Evolutionary conservation across 2,888 invertebrate genomes (phyloP), one percentile per base, ranked within the genome.

Genomic region (Adineta ricciae): DNA sequence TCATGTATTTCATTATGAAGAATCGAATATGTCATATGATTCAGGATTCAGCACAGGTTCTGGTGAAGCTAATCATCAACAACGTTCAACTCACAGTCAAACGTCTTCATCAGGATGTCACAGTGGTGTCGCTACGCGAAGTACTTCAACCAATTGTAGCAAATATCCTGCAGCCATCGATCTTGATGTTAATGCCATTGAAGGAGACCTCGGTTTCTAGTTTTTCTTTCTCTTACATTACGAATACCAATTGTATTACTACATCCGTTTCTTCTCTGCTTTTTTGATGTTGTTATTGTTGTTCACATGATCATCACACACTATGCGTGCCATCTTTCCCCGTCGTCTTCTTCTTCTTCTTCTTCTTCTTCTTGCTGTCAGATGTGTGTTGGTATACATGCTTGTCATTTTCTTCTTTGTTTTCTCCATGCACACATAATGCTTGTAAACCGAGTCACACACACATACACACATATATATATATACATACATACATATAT

Each of bases 121-220:
- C 16, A 32, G 64, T 64, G 32, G 32, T 64, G 32, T 64, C 27
- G 27, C 64, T 27, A 64, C 64, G 1, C 64, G 64, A 32, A 64
- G 64, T 64, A 64, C 14, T 64, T 27, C 32, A 64, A 27, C 32
- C 14, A 64, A 64, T 64, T 64, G 27, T 32, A 32, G 11, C 4
- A 64, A 64, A 64, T 64, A 64, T 32, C 64, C 64, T 64, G 64
- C 64, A 64, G 64, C 64, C 32, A 64, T 11, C 27, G 64, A 64
- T 64, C 64, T 64, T 24, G 64, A 64, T 64, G 64, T 64, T 64
- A 64, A 64, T 64, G 64, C 64, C 64, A 64, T 64, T 32, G 64
- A 64, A 64, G 64, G 64, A 64, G 64, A 64, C 64, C 64, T 64
- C 64, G 64, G 64, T 64, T 64, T 64, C 64, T 64, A 64, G 64